Base-by-base conservation (phyloP, 2,888 invertebrate species). In the Ashinkailepas kermadecensis region DNA sequence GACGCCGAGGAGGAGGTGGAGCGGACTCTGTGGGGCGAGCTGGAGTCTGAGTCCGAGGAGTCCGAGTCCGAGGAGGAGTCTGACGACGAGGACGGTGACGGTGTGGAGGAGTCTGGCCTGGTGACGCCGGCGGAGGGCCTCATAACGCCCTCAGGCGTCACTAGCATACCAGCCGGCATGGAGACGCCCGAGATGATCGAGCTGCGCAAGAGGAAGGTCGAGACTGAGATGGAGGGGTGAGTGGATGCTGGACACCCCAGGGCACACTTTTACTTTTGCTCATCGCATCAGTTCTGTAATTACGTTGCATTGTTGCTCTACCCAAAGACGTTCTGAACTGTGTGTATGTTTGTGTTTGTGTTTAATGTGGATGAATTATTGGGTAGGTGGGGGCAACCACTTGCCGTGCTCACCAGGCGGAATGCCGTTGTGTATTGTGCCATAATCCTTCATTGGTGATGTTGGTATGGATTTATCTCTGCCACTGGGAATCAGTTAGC, bases 111-210 rank as follows among this genome's bases (percentile, higher is more conserved):
- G 81, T 93, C 93, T 67, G 97, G 97, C 11, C 89, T 96, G 84
- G 94, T 95, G 0, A 98, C 97, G 2, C 97, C 97, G 1, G 95
- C 95, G 57, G 96, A 95, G 88, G 96, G 96, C 3, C 89, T 97
- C 80, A 94, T 95, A 25, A 98, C 97, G n/a, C 97, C 97, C 0
- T 74, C 74, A 1, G 97, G 98, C 65, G 91, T 96, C 85, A 93
- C 94, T 67, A 91, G 91, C 7, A 94, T 97, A 82, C 96, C 97
- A 21, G 94, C 96, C 80, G 98, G 98, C 83, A 92, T 99, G 89
- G 99, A 99, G 89, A 99, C 99, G 0, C 99, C 99, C 0, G 99
- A 99, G 87, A 95, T 96, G 85, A 99, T 99, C 86, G 99, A 99
- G 87, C 90, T 99, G 84, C 90, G 99, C 84, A 99, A 99, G 90